A percentile compares a stretch with the other conserved stretches of the same genome.
Evolutionary conservation across 2,113 vertebrate genomes (phyloP).

Genomic region (Vombatus ursinus): DNA sequence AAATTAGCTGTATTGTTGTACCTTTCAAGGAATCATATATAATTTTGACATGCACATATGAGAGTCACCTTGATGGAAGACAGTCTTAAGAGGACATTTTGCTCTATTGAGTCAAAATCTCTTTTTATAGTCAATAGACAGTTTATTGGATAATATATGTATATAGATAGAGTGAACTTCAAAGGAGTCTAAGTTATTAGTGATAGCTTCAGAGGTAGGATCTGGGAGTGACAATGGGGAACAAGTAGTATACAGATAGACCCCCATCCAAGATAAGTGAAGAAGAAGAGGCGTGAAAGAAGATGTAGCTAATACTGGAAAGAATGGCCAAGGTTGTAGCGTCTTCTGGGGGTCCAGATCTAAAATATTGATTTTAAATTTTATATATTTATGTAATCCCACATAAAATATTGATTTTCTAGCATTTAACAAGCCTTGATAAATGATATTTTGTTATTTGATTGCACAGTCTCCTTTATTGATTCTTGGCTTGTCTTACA

Average conservation of each 20-base stretch:
- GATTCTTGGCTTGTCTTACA: not conserved
- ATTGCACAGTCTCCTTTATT: not conserved
- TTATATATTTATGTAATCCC: not conserved
- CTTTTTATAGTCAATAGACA: not conserved
- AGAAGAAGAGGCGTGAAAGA: not conserved
- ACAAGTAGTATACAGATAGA: not conserved
- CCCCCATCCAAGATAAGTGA: not conserved
- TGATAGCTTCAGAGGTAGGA: not conserved
- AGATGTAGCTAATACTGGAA: not conserved
- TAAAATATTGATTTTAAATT: not conserved
- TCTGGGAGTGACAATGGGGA: not conserved
- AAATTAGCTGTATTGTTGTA: no score
- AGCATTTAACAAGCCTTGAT: conserved; percentile 16
- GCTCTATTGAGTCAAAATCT: not conserved
- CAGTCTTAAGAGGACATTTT: not conserved
- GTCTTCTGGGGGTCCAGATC: not conserved
- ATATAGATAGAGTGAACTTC: not conserved
- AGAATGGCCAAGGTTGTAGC: not conserved
- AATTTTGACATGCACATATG: not conserved
- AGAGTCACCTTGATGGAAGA: no score
- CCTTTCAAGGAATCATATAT: not conserved
- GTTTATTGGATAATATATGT: no score
- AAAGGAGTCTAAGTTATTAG: not conserved
- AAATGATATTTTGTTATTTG: not conserved
- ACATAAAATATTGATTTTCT: conserved; percentile 17